Base-by-base conservation (phyloP, 2,888 invertebrate species). In the Hololepta plana region DNA sequence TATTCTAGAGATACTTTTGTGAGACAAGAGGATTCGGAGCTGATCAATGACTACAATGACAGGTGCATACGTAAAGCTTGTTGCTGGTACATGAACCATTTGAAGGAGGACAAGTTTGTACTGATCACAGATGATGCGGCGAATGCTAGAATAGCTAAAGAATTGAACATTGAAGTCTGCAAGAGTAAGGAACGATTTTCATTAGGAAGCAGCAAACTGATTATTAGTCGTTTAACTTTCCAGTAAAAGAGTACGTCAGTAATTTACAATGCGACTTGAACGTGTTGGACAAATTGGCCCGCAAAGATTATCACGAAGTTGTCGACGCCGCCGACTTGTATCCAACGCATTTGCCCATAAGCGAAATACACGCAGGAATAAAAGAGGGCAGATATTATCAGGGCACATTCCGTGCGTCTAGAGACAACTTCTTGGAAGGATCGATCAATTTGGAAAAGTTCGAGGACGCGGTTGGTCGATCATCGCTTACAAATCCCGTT, bases 401-500 rank as follows among this genome's bases (percentile, higher is more conserved):
- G 47, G 93, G 91, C 1, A 68, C 73, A 1, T 85, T 81, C 45
- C 62, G 71, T 44, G 82, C 90, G 0, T 90, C 88, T 1, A 63
- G 85, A 26, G 91, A 93, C 44, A 98, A 96, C 53, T 95, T 82
- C 47, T 59, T 93, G 8, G 96, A 98, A 55, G 96, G 88, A 6
- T 72, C 65, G 33, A 85, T 87, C 5, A 74, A 67, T 48, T 72
- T 87, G 2, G 81, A 79, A 43, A 69, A 71, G 8, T 68, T 67
- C 46, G 81, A 88, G 15, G 75, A 80, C 53, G 65, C 72, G 46
- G 84, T 87, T 59, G 62, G 66, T 55, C 25, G 13, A 24, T 26
- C n/a, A 21, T 17, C 17, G 7, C 7, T 17, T 17, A 17, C 7
- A 17, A 7, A 20, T 12, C 12, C 13, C 6, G 6, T 26, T 24